Conservation (phyloP, 53 echinoderm and acorn worm species). For the Antedon mediterranea region DNA sequence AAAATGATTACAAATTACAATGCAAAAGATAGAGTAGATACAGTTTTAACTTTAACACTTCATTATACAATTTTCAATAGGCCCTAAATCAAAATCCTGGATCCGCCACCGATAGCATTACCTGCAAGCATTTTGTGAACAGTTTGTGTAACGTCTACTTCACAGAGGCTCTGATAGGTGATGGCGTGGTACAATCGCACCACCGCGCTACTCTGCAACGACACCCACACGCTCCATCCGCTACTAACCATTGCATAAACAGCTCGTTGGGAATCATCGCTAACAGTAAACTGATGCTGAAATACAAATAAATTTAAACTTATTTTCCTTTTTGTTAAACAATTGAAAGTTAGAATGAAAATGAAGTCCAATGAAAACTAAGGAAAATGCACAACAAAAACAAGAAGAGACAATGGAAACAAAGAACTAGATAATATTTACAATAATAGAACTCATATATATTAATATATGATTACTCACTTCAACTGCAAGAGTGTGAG, state of each 20-base stretch:
- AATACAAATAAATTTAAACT: neutral
- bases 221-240: slow-evolving; percentile 89
- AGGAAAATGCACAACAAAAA: too few relatives aligned
- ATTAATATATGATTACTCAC: slow-evolving; percentile 46
- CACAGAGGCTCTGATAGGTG: slow-evolving; percentile 67
- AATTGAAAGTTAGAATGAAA: neutral
- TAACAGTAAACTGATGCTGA: slow-evolving; percentile 82
- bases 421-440: too few relatives aligned
- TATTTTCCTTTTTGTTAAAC: neutral
- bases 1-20: too few relatives aligned
- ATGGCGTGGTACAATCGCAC: slow-evolving; percentile 89
- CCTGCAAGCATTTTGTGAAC: slow-evolving; percentile 99
- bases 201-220: slow-evolving; percentile 85
- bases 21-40: too few relatives aligned
- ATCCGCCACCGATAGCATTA: too few relatives aligned
- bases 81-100: too few relatives aligned
- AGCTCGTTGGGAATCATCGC: slow-evolving; percentile 70
- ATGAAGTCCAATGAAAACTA: too few relatives aligned
- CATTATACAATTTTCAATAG: too few relatives aligned
- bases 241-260: slow-evolving; percentile 87
- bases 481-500: slow-evolving; percentile 71
- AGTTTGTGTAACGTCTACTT: slow-evolving; percentile 94
- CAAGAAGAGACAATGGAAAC: too few relatives aligned
- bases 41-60: too few relatives aligned
- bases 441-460: too few relatives aligned